Evolutionary conservation across 2,888 invertebrate genomes (phyloP).

Genomic region (Ochropacha duplaris): DNA sequence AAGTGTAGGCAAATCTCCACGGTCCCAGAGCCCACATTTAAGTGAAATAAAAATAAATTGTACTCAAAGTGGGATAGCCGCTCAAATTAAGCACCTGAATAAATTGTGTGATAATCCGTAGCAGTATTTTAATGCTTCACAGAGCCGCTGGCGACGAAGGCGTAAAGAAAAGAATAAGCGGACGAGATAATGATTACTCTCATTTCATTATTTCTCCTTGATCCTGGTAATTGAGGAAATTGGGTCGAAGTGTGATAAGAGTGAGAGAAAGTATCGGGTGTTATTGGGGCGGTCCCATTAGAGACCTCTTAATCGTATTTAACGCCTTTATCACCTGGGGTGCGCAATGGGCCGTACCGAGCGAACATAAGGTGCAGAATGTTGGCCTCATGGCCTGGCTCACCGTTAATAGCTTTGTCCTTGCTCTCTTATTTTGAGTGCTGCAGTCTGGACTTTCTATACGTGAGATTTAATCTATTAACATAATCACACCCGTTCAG

Average conservation of each 20-base stretch:
- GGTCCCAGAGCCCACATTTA: conserved; percentile 61
- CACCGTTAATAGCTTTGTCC: conserved; percentile 35
- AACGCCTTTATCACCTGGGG: conserved; percentile 78
- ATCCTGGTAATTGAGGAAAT: conserved; percentile 81
- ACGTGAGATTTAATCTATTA: conserved; percentile 32
- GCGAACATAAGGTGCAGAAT: conserved; percentile 46
- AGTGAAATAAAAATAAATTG: conserved; percentile 81
- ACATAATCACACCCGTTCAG: conserved; percentile 36
- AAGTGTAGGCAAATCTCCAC: conserved; percentile 69
- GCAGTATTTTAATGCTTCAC: conserved; percentile 78
- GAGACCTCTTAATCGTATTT: conserved; percentile 76
- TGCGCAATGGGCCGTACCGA: conserved; percentile 65
- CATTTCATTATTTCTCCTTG: conserved; percentile 80
- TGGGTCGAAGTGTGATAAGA: conserved; percentile 75
- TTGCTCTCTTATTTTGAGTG: conserved; percentile 32
- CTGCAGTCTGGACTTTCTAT: conserved; percentile 21
- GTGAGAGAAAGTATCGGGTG: conserved; percentile 63
- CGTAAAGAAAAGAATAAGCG: conserved; percentile 67
- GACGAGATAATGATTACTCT: conserved; percentile 79
- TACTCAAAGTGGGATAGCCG: conserved; percentile 73
- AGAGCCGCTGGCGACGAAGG: conserved; percentile 60
- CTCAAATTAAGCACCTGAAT: conserved; percentile 83
- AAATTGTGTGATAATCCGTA: conserved; percentile 81
- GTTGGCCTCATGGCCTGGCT: conserved; percentile 15
- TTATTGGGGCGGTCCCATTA: conserved; percentile 67